Conservation (phyloP, 92 coral and sea anemone genomes). For the Zoanthus sociatus region DNA sequence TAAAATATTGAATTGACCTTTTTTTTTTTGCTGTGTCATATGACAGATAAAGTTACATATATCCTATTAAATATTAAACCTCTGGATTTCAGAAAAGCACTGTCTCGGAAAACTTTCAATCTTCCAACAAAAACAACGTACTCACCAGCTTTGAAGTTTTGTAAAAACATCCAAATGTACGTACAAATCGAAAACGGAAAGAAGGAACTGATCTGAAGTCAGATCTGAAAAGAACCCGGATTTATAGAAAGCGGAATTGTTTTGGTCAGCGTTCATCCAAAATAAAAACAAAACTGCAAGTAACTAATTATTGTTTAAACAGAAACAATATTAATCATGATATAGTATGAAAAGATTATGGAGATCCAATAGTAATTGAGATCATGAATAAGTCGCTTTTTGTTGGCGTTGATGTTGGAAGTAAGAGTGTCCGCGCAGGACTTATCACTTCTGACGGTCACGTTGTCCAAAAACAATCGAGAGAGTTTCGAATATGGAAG, state of each 20-base stretch:
- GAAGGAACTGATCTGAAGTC: background rate
- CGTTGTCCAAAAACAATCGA: conserved; percentile 56
- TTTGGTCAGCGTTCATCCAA: conserved; percentile 22
- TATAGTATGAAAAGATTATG: background rate
- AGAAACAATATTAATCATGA: background rate
- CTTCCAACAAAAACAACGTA: too few relatives aligned
- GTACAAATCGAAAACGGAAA: background rate
- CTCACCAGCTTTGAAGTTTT: background rate
- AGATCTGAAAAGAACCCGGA: background rate
- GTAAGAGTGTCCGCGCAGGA: conserved; percentile 89
- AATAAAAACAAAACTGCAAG: conserved; percentile 25
- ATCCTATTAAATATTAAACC: too few relatives aligned
- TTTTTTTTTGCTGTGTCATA: too few relatives aligned
- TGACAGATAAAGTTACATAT: too few relatives aligned
- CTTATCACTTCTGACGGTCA: conserved; percentile 76
- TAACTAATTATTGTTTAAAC: background rate
- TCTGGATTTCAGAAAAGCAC: too few relatives aligned
- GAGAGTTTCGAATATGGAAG: conserved; percentile 81
- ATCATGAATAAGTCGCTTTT: conserved; percentile 55
- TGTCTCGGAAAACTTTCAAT: too few relatives aligned
- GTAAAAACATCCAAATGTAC: background rate
- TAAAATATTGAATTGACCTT: too few relatives aligned
- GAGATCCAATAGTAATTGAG: background rate
- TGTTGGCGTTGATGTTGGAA: conserved; percentile 95
- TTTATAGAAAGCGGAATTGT: background rate